Evolutionary conservation across 2,797 vertebrate species (phyloP).

Genomic region (Sebastes cheni): DNA sequence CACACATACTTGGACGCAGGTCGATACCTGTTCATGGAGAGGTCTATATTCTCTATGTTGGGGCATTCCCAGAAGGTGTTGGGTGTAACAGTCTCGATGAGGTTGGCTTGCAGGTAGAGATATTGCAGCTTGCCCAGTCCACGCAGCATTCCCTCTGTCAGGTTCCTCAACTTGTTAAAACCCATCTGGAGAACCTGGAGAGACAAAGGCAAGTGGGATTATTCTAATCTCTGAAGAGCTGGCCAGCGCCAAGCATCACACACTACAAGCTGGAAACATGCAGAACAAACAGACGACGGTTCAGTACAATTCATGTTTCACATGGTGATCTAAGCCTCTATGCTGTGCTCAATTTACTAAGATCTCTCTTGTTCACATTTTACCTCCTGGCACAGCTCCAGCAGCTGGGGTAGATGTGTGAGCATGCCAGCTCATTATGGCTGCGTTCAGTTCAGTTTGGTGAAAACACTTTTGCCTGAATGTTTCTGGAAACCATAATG

Average conservation of each 20-base stretch:
- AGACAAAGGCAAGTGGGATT: conserved; percentile 76
- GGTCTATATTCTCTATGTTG: conserved; percentile 96
- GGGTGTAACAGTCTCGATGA: conserved; percentile 94
- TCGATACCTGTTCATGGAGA: conserved; percentile 93
- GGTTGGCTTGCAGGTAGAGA: conserved; percentile 98
- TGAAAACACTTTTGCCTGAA: conserved; percentile 78
- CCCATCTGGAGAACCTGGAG: conserved; percentile 96
- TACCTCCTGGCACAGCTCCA: conserved; percentile 61
- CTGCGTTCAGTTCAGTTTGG: conserved; percentile 67
- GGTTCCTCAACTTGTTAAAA: conserved; percentile 96
- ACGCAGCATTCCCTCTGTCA: conserved; percentile 95
- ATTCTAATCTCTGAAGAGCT: conserved; percentile 68
- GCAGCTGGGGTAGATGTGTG: conserved; percentile 31
- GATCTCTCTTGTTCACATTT: conserved; percentile 60
- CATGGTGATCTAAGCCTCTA: conserved; percentile 63
- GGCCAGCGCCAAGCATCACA: conserved; percentile 48
- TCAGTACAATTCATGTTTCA: conserved; percentile 62
- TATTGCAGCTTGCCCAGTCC: conserved; percentile 97
- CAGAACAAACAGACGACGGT: conserved; percentile 60
- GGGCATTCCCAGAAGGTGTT: conserved; percentile 98
- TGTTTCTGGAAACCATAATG: conserved; percentile 49
- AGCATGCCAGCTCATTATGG: conserved; percentile 60
- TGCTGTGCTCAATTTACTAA: conserved; percentile 46
- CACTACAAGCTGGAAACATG: conserved; percentile 52
- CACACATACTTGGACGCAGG: neutral